Evolutionary conservation across 1,140 invertebrate species (phyloP).

Genomic region (Cotesia chilonis): DNA sequence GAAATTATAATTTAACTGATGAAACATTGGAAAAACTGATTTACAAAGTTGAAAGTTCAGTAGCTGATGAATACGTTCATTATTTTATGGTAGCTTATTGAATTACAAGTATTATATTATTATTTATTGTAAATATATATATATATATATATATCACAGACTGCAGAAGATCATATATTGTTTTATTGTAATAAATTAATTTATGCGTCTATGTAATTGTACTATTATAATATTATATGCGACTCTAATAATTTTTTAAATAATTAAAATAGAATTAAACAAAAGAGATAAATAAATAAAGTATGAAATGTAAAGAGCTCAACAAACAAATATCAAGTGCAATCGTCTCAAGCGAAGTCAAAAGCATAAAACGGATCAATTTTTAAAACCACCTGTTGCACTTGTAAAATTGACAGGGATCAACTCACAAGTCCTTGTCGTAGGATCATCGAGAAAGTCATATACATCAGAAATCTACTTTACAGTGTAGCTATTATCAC

Average conservation of each 20-base stretch:
- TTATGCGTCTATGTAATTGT: no score
- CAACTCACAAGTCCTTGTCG: slow-evolving; percentile 29
- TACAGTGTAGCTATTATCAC: neutral
- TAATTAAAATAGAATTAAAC: neutral
- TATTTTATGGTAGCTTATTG: no score
- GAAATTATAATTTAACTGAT: neutral
- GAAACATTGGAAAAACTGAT: neutral
- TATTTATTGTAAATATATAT: no score
- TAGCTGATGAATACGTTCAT: no score
- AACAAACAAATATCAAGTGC: slow-evolving; percentile 44
- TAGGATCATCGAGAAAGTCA: neutral
- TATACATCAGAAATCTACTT: neutral
- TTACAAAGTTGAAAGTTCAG: neutral
- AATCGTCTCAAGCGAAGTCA: slow-evolving; percentile 30
- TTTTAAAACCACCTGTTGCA: slow-evolving; percentile 56
- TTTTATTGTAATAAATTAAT: no score
- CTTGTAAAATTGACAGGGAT: slow-evolving; percentile 32
- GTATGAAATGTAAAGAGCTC: neutral
- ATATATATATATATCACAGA: no score
- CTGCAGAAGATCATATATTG: no score
- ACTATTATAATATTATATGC: no score
- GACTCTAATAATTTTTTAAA: no score
- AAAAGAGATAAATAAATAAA: neutral
- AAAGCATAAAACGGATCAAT: slow-evolving; percentile 47
- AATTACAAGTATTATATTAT: no score